Evolutionary conservation across 2,888 invertebrate genomes (phyloP), one percentile per base, ranked within the genome.

Genomic region (Pheosia tremula): DNA sequence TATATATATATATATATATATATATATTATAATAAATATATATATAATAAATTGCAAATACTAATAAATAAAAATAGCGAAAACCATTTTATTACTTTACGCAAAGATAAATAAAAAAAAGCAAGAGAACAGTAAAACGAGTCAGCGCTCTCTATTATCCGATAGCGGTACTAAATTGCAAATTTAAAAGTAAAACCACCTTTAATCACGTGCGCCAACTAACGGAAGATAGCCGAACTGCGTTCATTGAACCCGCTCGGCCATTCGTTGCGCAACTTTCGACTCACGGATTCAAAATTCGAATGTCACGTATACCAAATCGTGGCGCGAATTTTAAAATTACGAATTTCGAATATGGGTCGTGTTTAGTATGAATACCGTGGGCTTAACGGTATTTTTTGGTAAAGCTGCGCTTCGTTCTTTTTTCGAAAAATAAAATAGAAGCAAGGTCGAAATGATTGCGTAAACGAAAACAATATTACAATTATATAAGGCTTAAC

Each of bases 121-220:
- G 53, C 56, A 59, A 63, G 70, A 65, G 68, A 68, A 71, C 75
- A 69, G 60, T 61, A 70, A 71, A 68, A 69, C 69, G 64, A 74
- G 80, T 77, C 73, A 83, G 74, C 82, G 85, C 86, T 82, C 87
- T 91, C 93, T 92, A 74, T 82, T 82, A 81, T 69, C 80, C 68
- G 69, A 83, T 93, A 92, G 93, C 91, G 87, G 88, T 85, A 92
- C 81, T 79, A 86, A 82, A 84, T 86, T 78, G 87, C 87, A 78
- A 88, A 87, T 88, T 86, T 87, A 90, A 91, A 92, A 91, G 91
- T 91, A 93, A 91, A 91, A 91, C 84, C 81, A 77, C 78, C 79
- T 71, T 37, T 56, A 74, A 77, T 88, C 89, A 90, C 89, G 88
- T 86, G 86, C 89, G 85, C 84, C 80, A 76, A 59, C 87, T 92